Evolutionary conservation across 2,113 vertebrate species (phyloP), one percentile per base, ranked within the genome.

Genomic region (Triplophysa rosa): DNA sequence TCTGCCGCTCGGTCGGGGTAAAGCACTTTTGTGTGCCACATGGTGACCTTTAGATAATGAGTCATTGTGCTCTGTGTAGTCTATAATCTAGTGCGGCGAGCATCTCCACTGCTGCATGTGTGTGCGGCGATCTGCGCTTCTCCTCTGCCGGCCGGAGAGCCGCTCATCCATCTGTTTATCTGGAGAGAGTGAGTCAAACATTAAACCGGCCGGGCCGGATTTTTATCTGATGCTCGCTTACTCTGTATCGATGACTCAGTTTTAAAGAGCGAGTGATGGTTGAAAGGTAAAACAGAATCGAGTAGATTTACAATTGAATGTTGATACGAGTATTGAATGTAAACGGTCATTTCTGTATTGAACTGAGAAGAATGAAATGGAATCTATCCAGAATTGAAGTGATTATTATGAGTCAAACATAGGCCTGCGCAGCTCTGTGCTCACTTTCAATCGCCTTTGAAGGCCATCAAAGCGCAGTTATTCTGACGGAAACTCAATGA

Each of bases 21-120:
- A 58, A 45, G 54, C 76, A 21, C 69, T 61, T 54, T 59, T 73
- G n/a, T 61, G 58, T 59, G 26, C 49, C 64, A 23, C 73, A 64
- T 19, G n/a, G 63, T 81, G 80, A 82, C 74, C 80, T 82, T 82
- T 82, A 49, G 42, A 37, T 82, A 82, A 70, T 77, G 74, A 77
- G 65, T 54, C 24, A 70, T 63, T 26, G 80, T 68, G 66, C 23
- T 58, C 66, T 79, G 77, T 79, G 67, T 77, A 61, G 63, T 67
- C 71, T 75, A 54, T 68, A 75, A 81, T 81, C 79, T 81, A 10
- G 52, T 59, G 52, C 23, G 12, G 33, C 40, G 12, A 62, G 40
- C 16, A 59, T 70, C 77, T 33, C 6, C 42, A 23, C 49, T 62
- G 24, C 61, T 47, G 69, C 71, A 33, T 82, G 33, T 64, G 62